Percentiles rank a stretch among this genome's conserved stretches.
Conservation (phyloP, 2,797 vertebrate genomes). For the Tokudaia tokunoshimensis region DNA sequence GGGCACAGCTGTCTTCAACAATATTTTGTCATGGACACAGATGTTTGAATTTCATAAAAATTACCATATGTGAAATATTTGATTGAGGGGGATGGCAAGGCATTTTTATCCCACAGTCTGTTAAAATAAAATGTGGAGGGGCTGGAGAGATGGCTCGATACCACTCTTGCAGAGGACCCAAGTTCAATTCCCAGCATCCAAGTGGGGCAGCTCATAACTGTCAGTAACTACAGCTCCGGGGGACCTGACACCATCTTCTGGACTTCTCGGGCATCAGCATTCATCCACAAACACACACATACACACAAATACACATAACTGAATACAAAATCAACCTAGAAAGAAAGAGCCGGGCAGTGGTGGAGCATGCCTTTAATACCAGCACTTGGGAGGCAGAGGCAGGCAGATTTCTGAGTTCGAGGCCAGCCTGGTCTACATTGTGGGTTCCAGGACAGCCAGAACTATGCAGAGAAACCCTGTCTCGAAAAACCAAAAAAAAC, state of each 20-base stretch:
- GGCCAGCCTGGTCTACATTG: too few relatives aligned
- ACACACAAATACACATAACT: neutral
- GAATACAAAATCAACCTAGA: neutral
- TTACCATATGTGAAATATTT: neutral
- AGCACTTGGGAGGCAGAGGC: too few relatives aligned
- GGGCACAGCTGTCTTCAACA: neutral
- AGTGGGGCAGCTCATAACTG: neutral
- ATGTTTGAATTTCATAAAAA: slow-evolving; percentile 7
- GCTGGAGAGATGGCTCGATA: neutral
- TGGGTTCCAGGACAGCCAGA: too few relatives aligned
- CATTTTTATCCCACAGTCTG: neutral
- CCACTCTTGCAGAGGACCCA: too few relatives aligned
- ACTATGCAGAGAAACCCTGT: too few relatives aligned
- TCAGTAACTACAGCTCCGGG: neutral
- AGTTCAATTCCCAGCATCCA: neutral
- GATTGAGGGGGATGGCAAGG: neutral
- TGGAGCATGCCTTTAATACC: too few relatives aligned
- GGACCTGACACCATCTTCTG: neutral
- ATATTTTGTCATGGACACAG: neutral
- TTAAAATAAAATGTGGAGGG: neutral
- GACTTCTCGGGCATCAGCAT: neutral
- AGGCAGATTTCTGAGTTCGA: too few relatives aligned
- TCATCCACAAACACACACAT: neutral
- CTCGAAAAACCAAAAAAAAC: too few relatives aligned
- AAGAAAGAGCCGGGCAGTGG: neutral